Base-by-base conservation (phyloP, 2,797 vertebrate genomes). In the Falco columbarius region DNA sequence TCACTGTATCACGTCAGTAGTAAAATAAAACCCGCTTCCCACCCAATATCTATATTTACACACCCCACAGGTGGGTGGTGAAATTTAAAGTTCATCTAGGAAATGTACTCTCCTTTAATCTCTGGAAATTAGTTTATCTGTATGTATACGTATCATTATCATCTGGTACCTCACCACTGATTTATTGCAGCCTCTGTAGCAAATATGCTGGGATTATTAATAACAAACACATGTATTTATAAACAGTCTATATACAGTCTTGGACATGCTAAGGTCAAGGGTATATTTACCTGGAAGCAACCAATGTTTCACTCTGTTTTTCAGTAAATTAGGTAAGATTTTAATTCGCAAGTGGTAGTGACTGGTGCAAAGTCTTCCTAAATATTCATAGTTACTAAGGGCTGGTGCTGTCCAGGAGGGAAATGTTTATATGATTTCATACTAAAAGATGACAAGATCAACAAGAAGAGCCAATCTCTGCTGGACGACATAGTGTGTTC, bases 11-110 rank as follows among this genome's bases (percentile, higher is more conserved):
- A 58, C n/a, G 7, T 95, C 96, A 97, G 81, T 32, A 91, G 92
- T 90, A 90, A 98, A 97, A 95, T 59, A 96, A 90, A 89, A 91
- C 56, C 61, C 4, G 44, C 82, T 95, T 95, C 90, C 94, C 82
- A 92, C 71, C 77, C 89, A 73, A 13, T 95, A 93, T 95, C 91
- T 95, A 73, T 90, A 96, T 96, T 96, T 95, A 94, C 92, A 97
- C 92, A 61, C 80, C 66, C 87, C 96, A 95, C 92, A 95, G 93
- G 96, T 98, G 96, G 94, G 93, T 90, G 90, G 83, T 91, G 86
- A 73, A 96, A 95, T 94, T 96, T 93, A 95, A 82, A 89, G 90
- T 93, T 67, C 49, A 95, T 95, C 77, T 79, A 81, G 91, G 94
- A 97, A 94, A 95, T 80, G 97, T 87, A 81, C 88, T 88, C 40